A percentile compares a stretch with the other conserved stretches of the same genome.
Conservation (phyloP, 2,888 invertebrate genomes). For the Neuroscelio doddi region DNA sequence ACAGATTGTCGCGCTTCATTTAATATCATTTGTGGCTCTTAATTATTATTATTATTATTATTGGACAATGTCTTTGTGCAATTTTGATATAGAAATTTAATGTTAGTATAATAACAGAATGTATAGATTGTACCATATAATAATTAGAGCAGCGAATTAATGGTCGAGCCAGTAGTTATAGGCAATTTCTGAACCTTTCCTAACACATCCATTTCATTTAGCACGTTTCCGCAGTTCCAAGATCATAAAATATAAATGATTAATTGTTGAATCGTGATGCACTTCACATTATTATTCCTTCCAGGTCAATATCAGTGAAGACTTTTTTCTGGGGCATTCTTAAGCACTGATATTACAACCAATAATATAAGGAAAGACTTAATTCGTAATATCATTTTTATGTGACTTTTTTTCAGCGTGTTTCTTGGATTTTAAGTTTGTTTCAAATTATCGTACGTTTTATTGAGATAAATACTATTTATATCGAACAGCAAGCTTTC, state of each 20-base stretch:
- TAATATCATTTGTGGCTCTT: too few relatives aligned
- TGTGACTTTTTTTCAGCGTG: not conserved
- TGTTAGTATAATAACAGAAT: slow-evolving; percentile 4
- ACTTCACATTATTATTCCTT: too few relatives aligned
- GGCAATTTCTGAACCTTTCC: slow-evolving; percentile 24
- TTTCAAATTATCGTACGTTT: not conserved
- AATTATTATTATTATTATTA: too few relatives aligned
- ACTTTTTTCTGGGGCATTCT: too few relatives aligned
- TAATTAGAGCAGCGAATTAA: slow-evolving; percentile 25
- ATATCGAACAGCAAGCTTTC: not conserved
- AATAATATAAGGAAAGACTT: too few relatives aligned
- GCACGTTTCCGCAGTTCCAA: slow-evolving; percentile 19
- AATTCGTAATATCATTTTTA: too few relatives aligned
- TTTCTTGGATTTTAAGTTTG: not conserved
- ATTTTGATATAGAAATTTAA: not conserved
- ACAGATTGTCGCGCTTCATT: too few relatives aligned
- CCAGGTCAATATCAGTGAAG: too few relatives aligned
- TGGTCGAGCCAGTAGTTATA: slow-evolving; percentile 19
- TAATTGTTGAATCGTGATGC: slow-evolving; percentile 26
- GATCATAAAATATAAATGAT: slow-evolving; percentile 32
- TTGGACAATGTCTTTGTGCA: too few relatives aligned
- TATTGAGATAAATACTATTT: not conserved
- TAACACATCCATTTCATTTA: slow-evolving; percentile 33
- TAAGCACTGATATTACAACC: too few relatives aligned
- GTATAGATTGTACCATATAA: slow-evolving; percentile 11